Conservation (phyloP, 2,113 vertebrate genomes). For the Narcine bancroftii region DNA sequence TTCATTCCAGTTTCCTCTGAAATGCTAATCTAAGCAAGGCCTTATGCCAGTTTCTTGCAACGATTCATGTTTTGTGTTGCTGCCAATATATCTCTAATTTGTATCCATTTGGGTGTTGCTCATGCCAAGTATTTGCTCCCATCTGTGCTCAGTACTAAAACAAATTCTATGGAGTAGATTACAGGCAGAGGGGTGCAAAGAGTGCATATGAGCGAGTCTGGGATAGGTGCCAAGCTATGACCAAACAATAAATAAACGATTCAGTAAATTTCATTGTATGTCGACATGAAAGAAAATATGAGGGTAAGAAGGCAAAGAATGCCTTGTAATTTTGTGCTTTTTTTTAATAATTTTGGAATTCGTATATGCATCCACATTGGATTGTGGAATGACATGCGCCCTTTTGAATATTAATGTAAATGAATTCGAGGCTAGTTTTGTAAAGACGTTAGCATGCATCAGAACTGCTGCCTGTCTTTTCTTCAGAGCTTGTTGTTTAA, state of each 20-base stretch:
- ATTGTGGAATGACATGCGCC: conserved; percentile 43
- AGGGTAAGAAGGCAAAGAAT: conserved; percentile 27
- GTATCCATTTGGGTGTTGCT: conserved; percentile 41
- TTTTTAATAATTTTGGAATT: conserved; percentile 39
- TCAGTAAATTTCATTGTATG: conserved; percentile 43
- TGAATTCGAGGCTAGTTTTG: conserved; percentile 45
- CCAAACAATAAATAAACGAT: conserved; percentile 40
- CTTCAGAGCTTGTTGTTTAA: conserved; percentile 45
- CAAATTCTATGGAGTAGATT: conserved; percentile 39
- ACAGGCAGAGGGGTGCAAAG: neutral
- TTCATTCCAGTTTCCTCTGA: conserved; percentile 39
- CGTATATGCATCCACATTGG: conserved; percentile 34
- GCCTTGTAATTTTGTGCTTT: conserved; percentile 22
- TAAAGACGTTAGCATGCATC: conserved; percentile 41
- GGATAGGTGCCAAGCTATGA: conserved; percentile 39
- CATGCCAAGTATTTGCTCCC: conserved; percentile 39
- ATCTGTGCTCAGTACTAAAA: conserved; percentile 41
- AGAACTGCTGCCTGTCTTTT: conserved; percentile 40
- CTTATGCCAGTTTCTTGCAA: conserved; percentile 37
- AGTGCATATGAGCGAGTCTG: conserved; percentile 41
- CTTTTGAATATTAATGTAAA: conserved; percentile 42
- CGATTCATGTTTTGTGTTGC: conserved; percentile 39
- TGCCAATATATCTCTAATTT: conserved; percentile 41
- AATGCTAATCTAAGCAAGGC: conserved; percentile 40
- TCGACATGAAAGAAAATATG: conserved; percentile 41